These are phyloP conservation scores for Pan paniscus DNA, from an alignment of 2,113 vertebrate species.

Conservation along the genomic window DNA sequence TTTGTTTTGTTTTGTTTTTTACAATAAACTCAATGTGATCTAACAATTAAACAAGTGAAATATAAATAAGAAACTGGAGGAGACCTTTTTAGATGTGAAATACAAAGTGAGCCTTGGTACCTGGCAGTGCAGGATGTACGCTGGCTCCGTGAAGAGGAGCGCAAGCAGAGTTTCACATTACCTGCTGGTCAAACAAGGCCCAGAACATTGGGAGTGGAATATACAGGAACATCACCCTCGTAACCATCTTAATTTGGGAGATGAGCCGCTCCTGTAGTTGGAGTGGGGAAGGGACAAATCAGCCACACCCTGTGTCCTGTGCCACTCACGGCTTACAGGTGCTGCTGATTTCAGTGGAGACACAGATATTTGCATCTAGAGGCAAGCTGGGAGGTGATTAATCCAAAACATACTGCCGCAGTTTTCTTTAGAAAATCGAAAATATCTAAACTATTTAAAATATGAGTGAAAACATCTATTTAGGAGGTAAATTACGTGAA, in stretches of 20 bases:
- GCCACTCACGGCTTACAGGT: not conserved
- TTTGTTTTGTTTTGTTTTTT: not conserved
- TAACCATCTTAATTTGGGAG: constrained; percentile 93
- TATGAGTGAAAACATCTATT: not conserved
- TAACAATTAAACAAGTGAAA: not conserved
- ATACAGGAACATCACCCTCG: constrained; percentile 94
- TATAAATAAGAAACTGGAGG: not conserved
- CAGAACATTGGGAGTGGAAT: constrained; percentile 99
- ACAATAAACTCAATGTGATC: not conserved
- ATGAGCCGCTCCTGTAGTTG: constrained; percentile 92
- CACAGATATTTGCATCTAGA: no score
- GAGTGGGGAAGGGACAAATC: not conserved
- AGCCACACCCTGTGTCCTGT: not conserved
- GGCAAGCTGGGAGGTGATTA: not conserved
- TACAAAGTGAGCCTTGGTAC: accelerated
- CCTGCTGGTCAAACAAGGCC: constrained; percentile 98
- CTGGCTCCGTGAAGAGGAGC: not conserved
- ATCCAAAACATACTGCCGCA: not conserved
- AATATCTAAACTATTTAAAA: not conserved
- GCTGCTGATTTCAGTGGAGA: not conserved
- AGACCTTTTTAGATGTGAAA: not conserved
- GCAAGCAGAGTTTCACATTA: constrained; percentile 76
- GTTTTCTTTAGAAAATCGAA: not conserved
- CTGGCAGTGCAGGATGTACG: accelerated
- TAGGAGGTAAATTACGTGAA: not conserved